Conservation (phyloP, 2,797 vertebrate species). For the Halcyon chelicuti region DNA sequence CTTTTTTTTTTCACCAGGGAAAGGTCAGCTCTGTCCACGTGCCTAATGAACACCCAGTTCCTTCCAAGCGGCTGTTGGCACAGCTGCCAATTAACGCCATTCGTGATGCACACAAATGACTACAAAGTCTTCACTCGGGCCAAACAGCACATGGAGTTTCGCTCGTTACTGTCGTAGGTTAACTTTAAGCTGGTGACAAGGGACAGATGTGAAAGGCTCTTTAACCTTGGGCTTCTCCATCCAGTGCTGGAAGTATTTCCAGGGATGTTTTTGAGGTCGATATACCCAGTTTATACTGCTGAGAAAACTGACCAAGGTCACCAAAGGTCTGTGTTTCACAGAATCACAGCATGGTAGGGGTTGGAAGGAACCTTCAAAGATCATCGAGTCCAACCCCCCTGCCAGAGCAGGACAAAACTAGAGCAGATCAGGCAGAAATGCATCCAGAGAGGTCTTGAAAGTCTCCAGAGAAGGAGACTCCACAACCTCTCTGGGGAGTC, state of each 20-base stretch:
- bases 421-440: too few relatives aligned
- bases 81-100: constrained; percentile 36
- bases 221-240: constrained; percentile 13
- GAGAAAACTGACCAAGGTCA: not conserved
- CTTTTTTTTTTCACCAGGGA: not conserved
- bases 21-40: not conserved
- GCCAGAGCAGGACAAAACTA: too few relatives aligned
- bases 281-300: not conserved
- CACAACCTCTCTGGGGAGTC: too few relatives aligned
- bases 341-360: not conserved
- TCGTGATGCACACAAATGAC: constrained; percentile 32
- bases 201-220: constrained; percentile 18
- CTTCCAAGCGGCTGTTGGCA: constrained; percentile 48
- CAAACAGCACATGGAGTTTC: not conserved
- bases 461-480: too few relatives aligned
- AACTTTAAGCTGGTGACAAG: constrained; percentile 23
- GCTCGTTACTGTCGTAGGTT: constrained; percentile 12
- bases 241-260: not conserved
- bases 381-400: too few relatives aligned
- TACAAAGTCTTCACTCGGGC: not conserved
- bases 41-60: constrained; percentile 1
- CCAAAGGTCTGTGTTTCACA: not conserved
- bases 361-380: too few relatives aligned
- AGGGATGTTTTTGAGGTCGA: not conserved
- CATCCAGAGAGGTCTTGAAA: too few relatives aligned